phyloP scores from a whole-genome alignment of 1,140 invertebrate genomes.

The Himalopsyche phryganea region DNA sequence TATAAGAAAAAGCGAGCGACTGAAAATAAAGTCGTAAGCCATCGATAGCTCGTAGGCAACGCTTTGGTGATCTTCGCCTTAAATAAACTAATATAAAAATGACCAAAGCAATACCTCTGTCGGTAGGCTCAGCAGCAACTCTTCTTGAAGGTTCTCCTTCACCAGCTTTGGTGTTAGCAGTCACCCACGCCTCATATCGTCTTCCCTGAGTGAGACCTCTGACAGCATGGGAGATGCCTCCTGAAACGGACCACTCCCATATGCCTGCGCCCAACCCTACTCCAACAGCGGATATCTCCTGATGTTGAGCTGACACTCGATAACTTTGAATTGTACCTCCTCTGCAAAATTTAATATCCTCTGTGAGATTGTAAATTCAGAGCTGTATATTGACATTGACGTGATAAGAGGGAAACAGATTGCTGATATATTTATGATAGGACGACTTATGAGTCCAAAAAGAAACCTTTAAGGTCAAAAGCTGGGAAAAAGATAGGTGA shows the following conservation, averaged over 20 bases:
- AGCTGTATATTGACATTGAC: neutral
- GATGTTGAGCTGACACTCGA: slow-evolving; percentile 17
- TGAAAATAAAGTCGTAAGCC: too few species aligned
- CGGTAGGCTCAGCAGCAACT: slow-evolving; percentile 41
- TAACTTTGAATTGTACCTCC: slow-evolving; percentile 25
- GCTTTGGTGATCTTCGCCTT: too few species aligned
- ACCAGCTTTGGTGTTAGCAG: slow-evolving; percentile 72
- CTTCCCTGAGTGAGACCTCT: slow-evolving; percentile 63
- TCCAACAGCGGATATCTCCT: neutral
- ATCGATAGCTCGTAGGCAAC: too few species aligned
- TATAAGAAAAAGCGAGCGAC: too few species aligned
- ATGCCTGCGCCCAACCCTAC: neutral
- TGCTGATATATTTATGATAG: too few species aligned
- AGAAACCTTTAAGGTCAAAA: too few species aligned
- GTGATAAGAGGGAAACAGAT: too few species aligned
- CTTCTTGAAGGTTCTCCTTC: slow-evolving; percentile 60
- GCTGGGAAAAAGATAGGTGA: too few species aligned
- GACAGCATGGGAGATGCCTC: slow-evolving; percentile 53
- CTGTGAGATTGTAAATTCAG: neutral
- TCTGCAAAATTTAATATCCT: slow-evolving; percentile 3
- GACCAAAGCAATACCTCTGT: too few species aligned
- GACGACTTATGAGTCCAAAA: too few species aligned
- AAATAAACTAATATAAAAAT: too few species aligned
- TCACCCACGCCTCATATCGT: slow-evolving; percentile 80
- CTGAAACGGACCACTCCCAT: neutral